phyloP scores from a whole-genome alignment of 2,113 vertebrate species.

The Colius striatus region DNA sequence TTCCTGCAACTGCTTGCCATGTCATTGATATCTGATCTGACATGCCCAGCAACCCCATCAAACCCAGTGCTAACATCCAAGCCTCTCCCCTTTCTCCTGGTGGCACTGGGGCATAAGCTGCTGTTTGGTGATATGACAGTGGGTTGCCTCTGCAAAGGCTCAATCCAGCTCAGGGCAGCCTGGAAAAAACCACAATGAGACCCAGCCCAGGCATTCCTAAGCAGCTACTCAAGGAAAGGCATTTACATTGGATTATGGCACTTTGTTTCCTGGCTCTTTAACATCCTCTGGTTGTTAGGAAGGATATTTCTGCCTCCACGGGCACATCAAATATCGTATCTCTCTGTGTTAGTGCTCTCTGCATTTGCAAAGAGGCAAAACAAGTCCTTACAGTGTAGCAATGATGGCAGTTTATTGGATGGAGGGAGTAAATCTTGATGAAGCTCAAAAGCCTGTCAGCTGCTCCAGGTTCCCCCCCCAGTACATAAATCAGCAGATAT shows the following conservation, averaged over 20 bases:
- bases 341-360: accelerated
- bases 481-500: not conserved
- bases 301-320: not conserved
- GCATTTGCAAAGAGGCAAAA: not conserved
- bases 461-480: not conserved
- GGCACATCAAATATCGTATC: not conserved
- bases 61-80: not conserved
- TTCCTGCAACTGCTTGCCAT: not conserved
- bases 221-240: not conserved
- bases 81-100: accelerated
- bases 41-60: not conserved
- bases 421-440: not conserved
- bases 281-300: not conserved
- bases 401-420: not conserved
- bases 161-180: not conserved
- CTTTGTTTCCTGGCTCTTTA: not conserved
- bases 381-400: not conserved
- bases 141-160: not conserved
- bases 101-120: not conserved
- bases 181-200: not conserved
- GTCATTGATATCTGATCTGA: not conserved
- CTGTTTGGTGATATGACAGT: not conserved
- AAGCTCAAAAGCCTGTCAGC: not conserved
- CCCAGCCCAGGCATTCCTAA: not conserved
- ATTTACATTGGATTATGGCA: not conserved